Evolutionary conservation across 2,888 invertebrate genomes (phyloP).

Genomic region (Eilema caniola): DNA sequence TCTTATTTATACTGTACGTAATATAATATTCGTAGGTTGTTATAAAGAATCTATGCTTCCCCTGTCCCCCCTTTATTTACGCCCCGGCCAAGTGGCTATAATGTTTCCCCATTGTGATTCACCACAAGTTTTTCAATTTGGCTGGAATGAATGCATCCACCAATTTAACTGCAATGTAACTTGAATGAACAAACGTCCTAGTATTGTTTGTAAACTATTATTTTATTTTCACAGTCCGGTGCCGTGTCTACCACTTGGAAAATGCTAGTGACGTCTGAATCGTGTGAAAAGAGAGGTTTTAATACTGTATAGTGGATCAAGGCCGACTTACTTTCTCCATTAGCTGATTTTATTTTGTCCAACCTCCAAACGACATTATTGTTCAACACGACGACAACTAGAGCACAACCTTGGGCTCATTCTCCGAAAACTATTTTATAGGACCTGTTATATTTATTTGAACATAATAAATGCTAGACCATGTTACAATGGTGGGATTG

Average conservation of each 20-base stretch:
- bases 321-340: slow-evolving; percentile 28
- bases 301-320: slow-evolving; percentile 35
- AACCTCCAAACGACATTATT: slow-evolving; percentile 54
- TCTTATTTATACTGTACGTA: too few relatives aligned
- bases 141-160: too few relatives aligned
- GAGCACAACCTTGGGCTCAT: slow-evolving; percentile 63
- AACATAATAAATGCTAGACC: slow-evolving; percentile 42
- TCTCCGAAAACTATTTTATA: slow-evolving; percentile 52
- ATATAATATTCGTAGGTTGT: too few relatives aligned
- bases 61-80: too few relatives aligned
- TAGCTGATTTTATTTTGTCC: slow-evolving; percentile 35
- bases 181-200: too few relatives aligned
- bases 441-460: slow-evolving; percentile 40
- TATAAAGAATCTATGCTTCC: too few relatives aligned
- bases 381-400: slow-evolving; percentile 37
- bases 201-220: not conserved
- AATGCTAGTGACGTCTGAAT: not conserved
- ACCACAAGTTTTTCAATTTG: too few relatives aligned
- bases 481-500: slow-evolving; percentile 54
- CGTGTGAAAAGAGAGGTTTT: not conserved
- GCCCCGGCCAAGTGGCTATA: not conserved
- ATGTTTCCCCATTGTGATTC: not conserved
- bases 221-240: not conserved
- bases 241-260: not conserved
- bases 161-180: too few relatives aligned